These are phyloP conservation scores for Drosophila nr. medialis DNA, from an alignment of 2,888 invertebrate species.

Conservation along the genomic window DNA sequence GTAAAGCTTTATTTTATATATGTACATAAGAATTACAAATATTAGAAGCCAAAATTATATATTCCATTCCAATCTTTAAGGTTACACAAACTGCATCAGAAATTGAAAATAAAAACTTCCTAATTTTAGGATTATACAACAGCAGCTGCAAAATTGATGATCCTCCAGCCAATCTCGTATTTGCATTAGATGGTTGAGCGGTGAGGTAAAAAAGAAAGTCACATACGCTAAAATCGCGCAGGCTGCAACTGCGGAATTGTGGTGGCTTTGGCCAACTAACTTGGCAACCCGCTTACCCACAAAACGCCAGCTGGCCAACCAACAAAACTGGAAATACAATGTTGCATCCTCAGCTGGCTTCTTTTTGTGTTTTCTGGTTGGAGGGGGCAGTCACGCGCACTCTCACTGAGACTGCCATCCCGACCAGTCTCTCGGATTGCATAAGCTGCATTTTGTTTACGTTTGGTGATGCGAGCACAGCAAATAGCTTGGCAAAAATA, in stretches of 20 bases:
- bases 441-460: constrained; percentile 67
- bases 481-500: constrained; percentile 42
- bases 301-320: constrained; percentile 53
- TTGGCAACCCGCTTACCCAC: constrained; percentile 66
- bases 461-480: constrained; percentile 46
- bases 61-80: background rate
- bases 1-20: background rate
- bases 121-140: constrained; percentile 58
- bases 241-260: constrained; percentile 19
- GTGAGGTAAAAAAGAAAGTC: constrained; percentile 57
- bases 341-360: constrained; percentile 65
- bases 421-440: constrained; percentile 48
- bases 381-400: constrained; percentile 45
- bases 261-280: constrained; percentile 53
- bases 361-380: constrained; percentile 30
- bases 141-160: constrained; percentile 32
- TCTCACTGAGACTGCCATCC: constrained; percentile 58
- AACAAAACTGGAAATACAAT: constrained; percentile 58
- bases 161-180: constrained; percentile 28
- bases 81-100: background rate
- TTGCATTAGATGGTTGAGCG: constrained; percentile 24
- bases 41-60: background rate
- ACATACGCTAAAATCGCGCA: constrained; percentile 20
- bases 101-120: constrained; percentile 7
- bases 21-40: background rate